Base-by-base conservation (phyloP, 2,888 invertebrate genomes). In the Lordiphosa andalusiaca region DNA sequence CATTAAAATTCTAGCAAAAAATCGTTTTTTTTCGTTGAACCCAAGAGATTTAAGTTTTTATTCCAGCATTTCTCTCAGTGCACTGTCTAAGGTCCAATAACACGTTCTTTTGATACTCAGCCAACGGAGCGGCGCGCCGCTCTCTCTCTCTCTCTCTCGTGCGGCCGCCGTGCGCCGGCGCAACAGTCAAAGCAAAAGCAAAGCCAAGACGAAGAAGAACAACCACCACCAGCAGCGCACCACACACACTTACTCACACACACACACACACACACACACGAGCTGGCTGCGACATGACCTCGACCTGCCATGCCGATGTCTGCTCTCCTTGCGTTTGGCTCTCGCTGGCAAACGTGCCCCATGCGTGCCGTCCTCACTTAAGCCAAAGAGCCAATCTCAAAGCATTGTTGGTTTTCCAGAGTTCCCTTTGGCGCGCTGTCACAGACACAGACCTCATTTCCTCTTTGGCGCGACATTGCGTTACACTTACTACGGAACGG, bases 391-490 rank as follows among this genome's bases (percentile, higher is more conserved):
- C 61, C 68, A 69, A 71, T 74, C 72, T 64, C 48, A 52, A 66
- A 62, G 71, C 61, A 65, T 80, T 80, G 84, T 73, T 85, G 62
- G 42, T 55, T 51, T 42, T 19, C 39, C 51, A 57, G 64, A 69
- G 71, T 80, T 73, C 40, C 68, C 69, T 83, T 83, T 70, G 68
- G 56, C 68, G 51, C 64, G 52, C 48, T 53, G 67, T 56, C 56
- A 37, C 42, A 30, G 65, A 64, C 75, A 61, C 75, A 78, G 84
- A 82, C 83, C 84, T 80, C 78, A 84, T 86, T 84, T 84, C 84
- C 86, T 84, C 85, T 81, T 75, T 73, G 73, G 67, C 69, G 73
- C 75, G 78, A 85, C 85, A 84, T 86, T 86, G 81, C 84, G 77
- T 77, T 84, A 77, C 83, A 83, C 71, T 78, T 67, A 49, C 53